Evolutionary conservation across 1,140 invertebrate genomes (phyloP), one percentile per base, ranked within the genome.

Genomic region (Meloidogyne chitwoodi): DNA sequence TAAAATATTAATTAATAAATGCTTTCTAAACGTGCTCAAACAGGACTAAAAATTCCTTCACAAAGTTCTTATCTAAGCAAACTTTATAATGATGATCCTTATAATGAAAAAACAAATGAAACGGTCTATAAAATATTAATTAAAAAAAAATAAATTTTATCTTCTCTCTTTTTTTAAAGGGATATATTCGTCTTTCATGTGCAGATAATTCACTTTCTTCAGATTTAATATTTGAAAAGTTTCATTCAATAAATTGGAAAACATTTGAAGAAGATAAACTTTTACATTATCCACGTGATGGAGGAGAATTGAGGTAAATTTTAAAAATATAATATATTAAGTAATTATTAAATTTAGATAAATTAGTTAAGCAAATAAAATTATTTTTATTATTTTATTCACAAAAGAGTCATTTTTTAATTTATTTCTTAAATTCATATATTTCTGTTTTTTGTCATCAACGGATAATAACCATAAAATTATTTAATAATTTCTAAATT

Each of bases 101-200:
- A 71, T 27, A 19, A 71, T 38, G 16, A 26, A 27, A 66, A 79
- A 29, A 63, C 56, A 14, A 78, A 78, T 34, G 61, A 61, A 64
- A 34, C 76, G 66, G 77, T 78, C 8, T 4, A 8, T 38, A n/a
- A 26, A 41, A 27, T 16, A 27, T 65, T 26, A 16, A 31, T 2
- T 19, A 34, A 16, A 22, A 22, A 22, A 8, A 68, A 19, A 6
- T 24, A 11, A 16, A n/a, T 67, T 41, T 3, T 63, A 16, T 16
- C 0, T 2, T 0, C 29, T 24, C 27, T 24, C 29, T 62, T 29
- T 41, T 44, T 44, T 68, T 77, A 5, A 31, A 81, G 80, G 80
- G 80, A 10, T 79, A 83, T 68, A 79, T 81, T 19, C 80, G 80
- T 24, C 63, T 81, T n/a, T 79, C 76, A 6, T 81, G 76, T 19